Conservation (phyloP, 2,888 invertebrate species). For the Andrena camellia region DNA sequence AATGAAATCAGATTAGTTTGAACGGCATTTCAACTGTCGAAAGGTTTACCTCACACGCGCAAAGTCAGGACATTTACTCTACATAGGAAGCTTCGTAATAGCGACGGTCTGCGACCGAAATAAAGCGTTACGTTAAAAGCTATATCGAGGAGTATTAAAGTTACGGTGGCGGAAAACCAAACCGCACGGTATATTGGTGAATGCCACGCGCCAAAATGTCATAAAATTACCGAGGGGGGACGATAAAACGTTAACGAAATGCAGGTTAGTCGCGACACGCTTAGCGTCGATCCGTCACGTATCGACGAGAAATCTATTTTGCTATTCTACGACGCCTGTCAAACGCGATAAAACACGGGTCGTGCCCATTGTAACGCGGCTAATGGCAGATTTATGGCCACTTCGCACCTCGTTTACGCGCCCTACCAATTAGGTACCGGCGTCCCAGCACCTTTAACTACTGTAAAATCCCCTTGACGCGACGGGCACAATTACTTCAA, state of each 20-base stretch:
- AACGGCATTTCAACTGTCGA: not conserved
- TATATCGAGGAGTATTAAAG: not conserved
- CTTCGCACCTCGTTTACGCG: conserved; percentile 50
- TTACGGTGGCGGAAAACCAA: not conserved
- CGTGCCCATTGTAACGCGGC: conserved; percentile 50
- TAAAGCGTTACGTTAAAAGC: conserved; percentile 5
- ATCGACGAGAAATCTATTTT: conserved; percentile 62
- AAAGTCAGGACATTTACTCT: not conserved
- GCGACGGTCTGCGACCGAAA: not conserved
- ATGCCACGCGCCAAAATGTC: conserved; percentile 5
- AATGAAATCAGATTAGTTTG: not conserved
- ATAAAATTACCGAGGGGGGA: conserved; percentile 35
- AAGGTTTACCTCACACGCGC: not conserved
- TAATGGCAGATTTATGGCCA: conserved; percentile 62
- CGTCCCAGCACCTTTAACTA: conserved; percentile 29
- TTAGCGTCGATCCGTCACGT: conserved; percentile 69
- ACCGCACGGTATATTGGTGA: not conserved
- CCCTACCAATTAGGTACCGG: conserved; percentile 38
- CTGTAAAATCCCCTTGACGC: conserved; percentile 27
- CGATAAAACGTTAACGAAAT: conserved; percentile 40
- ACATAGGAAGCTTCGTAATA: not conserved
- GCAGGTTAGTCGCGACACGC: conserved; percentile 61
- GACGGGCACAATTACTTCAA: not conserved
- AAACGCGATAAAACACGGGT: conserved; percentile 65
- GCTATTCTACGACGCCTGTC: conserved; percentile 52